Evolutionary conservation across 2,888 invertebrate species (phyloP).

Genomic region (Platypus cylindrus): DNA sequence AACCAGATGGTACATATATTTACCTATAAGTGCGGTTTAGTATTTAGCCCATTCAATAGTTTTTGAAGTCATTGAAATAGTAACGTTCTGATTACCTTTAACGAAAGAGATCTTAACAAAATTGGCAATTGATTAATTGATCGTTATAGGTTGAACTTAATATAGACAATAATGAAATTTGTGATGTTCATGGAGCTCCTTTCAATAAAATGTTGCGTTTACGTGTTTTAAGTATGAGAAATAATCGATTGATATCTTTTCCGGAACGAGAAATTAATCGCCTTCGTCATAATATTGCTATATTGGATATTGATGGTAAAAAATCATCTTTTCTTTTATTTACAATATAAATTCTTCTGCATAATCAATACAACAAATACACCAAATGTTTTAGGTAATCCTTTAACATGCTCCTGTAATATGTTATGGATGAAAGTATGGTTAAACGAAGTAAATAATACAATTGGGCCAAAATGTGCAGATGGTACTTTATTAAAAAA

Average conservation of each 20-base stretch:
- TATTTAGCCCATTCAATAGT: too few relatives aligned
- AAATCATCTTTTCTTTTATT: conserved; percentile 6
- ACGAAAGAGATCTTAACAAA: too few relatives aligned
- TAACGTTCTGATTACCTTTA: too few relatives aligned
- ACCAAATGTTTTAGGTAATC: conserved; percentile 50
- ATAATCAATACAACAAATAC: neutral
- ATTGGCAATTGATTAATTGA: too few relatives aligned
- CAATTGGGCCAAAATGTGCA: conserved; percentile 63
- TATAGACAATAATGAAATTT: conserved; percentile 74
- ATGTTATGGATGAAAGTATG: conserved; percentile 75
- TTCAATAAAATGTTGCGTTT: conserved; percentile 75
- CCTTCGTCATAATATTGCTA: conserved; percentile 66
- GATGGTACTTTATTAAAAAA: conserved; percentile 67
- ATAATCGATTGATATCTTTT: conserved; percentile 62
- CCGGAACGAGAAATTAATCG: conserved; percentile 63
- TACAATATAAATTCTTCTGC: conserved; percentile 1
- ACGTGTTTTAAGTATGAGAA: conserved; percentile 63
- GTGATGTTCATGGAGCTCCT: conserved; percentile 64
- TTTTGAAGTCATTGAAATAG: too few relatives aligned
- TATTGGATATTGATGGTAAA: conserved; percentile 73
- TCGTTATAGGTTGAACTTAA: conserved; percentile 50
- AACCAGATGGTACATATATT: too few relatives aligned
- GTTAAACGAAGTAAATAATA: conserved; percentile 62
- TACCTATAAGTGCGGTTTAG: too few relatives aligned
- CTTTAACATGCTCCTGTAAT: conserved; percentile 68